Percentiles rank a stretch among this genome's conserved stretches.
Conservation (phyloP, 1,140 invertebrate genomes). For the Drosophila nebulosa region DNA sequence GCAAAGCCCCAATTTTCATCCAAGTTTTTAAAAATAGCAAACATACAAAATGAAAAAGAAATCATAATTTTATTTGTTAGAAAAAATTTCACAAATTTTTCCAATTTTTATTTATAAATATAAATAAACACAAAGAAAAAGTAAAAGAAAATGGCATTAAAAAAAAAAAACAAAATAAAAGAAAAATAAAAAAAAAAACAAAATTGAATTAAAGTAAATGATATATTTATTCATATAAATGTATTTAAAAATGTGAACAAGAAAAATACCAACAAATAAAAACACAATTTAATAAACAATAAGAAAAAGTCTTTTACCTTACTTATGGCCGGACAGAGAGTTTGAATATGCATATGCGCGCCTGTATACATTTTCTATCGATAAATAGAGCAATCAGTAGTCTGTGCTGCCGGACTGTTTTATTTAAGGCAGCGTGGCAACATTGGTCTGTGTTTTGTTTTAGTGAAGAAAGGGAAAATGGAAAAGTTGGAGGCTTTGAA, state of each 20-base stretch:
- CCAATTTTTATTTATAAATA: not conserved
- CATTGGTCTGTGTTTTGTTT: conserved; percentile 19
- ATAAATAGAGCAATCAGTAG: too few species aligned
- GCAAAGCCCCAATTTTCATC: not conserved
- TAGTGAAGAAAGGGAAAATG: conserved; percentile 43
- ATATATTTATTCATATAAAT: conserved; percentile 80
- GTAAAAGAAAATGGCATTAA: conserved; percentile 61
- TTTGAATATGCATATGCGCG: not conserved
- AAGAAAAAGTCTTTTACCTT: not conserved
- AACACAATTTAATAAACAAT: conserved; percentile 77
- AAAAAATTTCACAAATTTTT: not conserved
- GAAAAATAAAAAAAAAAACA: conserved; percentile 37
- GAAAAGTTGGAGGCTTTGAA: conserved; percentile 76
- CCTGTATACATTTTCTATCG: not conserved
- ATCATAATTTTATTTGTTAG: not conserved
- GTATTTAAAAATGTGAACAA: conserved; percentile 78
- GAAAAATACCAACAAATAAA: conserved; percentile 73
- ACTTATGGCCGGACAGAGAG: not conserved
- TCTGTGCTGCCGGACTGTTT: not conserved
- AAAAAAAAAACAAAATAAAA: conserved; percentile 44
- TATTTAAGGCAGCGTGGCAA: not conserved
- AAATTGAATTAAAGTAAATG: conserved; percentile 66
- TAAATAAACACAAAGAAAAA: conserved; percentile 12
- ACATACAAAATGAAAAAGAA: not conserved
- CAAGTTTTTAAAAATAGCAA: not conserved